A percentile compares a stretch with the other conserved stretches of the same genome.
Conservation (phyloP, 2,888 invertebrate species). For the Patella pellucida region DNA sequence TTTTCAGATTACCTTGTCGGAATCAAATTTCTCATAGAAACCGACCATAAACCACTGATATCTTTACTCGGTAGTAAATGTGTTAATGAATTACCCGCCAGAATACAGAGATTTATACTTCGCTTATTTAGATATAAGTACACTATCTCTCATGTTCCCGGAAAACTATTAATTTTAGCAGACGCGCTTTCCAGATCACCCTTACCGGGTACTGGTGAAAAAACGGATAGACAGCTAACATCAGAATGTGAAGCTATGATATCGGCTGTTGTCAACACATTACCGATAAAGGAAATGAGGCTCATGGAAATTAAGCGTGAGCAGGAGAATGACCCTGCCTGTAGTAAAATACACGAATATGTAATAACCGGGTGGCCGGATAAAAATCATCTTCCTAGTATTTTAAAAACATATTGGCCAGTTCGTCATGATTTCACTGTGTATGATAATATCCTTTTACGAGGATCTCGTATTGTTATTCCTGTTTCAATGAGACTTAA, state of each 20-base stretch:
- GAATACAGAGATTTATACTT: conserved; percentile 31
- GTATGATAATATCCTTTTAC: conserved; percentile 24
- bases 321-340: neutral
- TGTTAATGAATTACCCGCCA: conserved; percentile 16
- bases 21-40: no score
- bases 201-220: neutral
- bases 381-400: neutral
- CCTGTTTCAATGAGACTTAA: no score
- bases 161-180: no score
- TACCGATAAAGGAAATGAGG: neutral
- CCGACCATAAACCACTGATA: conserved; percentile 12
- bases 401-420: neutral
- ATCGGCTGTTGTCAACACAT: neutral
- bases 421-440: conserved; percentile 14
- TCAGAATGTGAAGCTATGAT: neutral
- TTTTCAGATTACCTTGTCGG: no score
- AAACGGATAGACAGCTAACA: no score
- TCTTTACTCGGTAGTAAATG: neutral
- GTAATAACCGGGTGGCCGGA: no score
- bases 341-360: neutral
- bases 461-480: no score
- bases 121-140: no score
- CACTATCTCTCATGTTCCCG: no score
- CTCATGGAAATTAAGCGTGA: neutral
- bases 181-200: conserved; percentile 17